Evolutionary conservation across 2,797 vertebrate species (phyloP), one percentile per base, ranked within the genome.

Genomic region (Helostoma temminkii): DNA sequence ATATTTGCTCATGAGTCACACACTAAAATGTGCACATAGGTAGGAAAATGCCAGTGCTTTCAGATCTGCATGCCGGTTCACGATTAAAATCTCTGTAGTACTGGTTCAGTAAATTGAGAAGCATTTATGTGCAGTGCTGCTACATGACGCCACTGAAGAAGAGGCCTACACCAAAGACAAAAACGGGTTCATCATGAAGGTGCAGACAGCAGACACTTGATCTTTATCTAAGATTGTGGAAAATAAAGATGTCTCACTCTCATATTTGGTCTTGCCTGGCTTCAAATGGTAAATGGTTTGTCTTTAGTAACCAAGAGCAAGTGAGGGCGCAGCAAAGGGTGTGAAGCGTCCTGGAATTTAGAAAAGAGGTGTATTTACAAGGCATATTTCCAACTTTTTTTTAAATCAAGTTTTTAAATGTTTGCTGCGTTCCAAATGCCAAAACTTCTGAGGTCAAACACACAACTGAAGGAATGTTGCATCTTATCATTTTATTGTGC

Each of bases 311-410:
- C 67, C 39, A 18, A 30, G 34, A 65, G 9, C 21, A 8, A 49
- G 41, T 21, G 70, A 37, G 25, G 74, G 59, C 28, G 74, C 46
- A 66, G 77, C 39, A 16, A 0, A 42, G 84, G 87, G 84, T 59
- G 91, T 79, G 81, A 80, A 70, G 36, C 75, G 90, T 92, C 87
- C 88, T 89, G 83, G 75, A 86, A 78, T 73, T 73, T 39, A 78
- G 77, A 82, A 63, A 76, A 65, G 61, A 74, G 60, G 25, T 46
- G 48, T 69, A 2, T 65, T 88, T 85, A 30, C 28, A 30, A n/a
- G n/a, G n/a, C n/a, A 26, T 26, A 26, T 26, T 88, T 75, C 83
- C 63, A 25, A 62, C 69, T 74, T 34, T 45, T 25, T 50, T 82
- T 82, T 46, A 56, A 25, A 67, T 28, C 25, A 68, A 61, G 56